Evolutionary conservation across 2,797 vertebrate genomes (phyloP).

Genomic region (Poecilia wingei): DNA sequence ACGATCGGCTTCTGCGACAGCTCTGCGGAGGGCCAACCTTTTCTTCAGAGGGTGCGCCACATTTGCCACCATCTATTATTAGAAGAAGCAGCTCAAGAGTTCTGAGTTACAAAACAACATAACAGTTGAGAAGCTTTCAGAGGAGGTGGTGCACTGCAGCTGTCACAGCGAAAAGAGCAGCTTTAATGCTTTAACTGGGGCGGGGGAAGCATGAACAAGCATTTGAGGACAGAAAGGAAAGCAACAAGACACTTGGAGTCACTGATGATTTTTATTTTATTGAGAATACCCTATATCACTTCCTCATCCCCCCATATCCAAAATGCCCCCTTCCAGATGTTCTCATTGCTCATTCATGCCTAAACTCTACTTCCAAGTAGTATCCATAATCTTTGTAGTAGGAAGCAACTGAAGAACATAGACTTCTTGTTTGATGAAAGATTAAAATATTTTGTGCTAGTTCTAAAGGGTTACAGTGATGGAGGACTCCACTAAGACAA

Average conservation of each 20-base stretch:
- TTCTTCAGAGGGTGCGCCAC: slow-evolving; percentile 28
- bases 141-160: slow-evolving; percentile 61
- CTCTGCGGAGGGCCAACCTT: slow-evolving; percentile 25
- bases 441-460: background rate
- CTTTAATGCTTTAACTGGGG: slow-evolving; percentile 36
- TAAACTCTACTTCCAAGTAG: background rate
- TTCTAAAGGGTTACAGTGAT: background rate
- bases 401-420: background rate
- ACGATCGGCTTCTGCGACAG: slow-evolving; percentile 26
- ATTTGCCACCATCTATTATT: slow-evolving; percentile 56
- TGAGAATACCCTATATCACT: background rate
- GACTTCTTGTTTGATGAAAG: background rate
- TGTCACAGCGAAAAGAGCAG: slow-evolving; percentile 56
- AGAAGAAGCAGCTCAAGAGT: slow-evolving; percentile 52
- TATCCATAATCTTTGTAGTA: background rate
- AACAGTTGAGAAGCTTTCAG: slow-evolving; percentile 39
- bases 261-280: background rate
- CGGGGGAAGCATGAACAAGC: slow-evolving; percentile 6
- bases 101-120: slow-evolving; percentile 53
- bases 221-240: background rate
- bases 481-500: background rate
- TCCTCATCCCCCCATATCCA: background rate
- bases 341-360: background rate
- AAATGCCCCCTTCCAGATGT: background rate
- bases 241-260: background rate